Evolutionary conservation across 2,113 vertebrate species (phyloP).

Genomic region (Equus quagga): DNA sequence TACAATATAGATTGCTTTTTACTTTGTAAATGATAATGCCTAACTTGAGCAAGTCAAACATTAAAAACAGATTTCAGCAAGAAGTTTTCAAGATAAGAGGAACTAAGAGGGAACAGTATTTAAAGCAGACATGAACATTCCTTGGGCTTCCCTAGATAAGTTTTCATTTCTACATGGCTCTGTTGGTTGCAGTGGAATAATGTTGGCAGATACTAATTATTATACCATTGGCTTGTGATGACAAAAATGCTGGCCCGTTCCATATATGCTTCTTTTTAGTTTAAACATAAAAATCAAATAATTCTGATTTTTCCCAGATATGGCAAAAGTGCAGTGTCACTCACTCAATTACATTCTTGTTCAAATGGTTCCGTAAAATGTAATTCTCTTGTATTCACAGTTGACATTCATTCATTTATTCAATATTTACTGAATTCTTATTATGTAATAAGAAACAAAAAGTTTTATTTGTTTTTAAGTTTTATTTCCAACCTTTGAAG

Average conservation of each 20-base stretch:
- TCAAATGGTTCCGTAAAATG: slow-evolving; percentile 27
- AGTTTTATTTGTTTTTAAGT: slow-evolving; percentile 14
- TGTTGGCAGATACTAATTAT: slow-evolving; percentile 82
- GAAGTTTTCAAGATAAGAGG: slow-evolving; percentile 82
- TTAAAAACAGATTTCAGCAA: slow-evolving; percentile 81
- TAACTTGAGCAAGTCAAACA: slow-evolving; percentile 82
- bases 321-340: slow-evolving; percentile 68
- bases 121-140: slow-evolving; percentile 73
- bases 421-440: neutral
- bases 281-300: slow-evolving; percentile 80
- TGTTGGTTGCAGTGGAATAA: slow-evolving; percentile 65
- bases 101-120: slow-evolving; percentile 74
- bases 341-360: slow-evolving; percentile 54
- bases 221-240: slow-evolving; percentile 73
- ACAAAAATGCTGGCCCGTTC: slow-evolving; percentile 71
- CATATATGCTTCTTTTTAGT: slow-evolving; percentile 76
- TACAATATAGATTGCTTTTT: slow-evolving; percentile 46
- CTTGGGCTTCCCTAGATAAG: slow-evolving; percentile 81
- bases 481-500: slow-evolving; percentile 12
- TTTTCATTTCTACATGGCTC: slow-evolving; percentile 72
- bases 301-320: slow-evolving; percentile 75
- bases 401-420: slow-evolving; percentile 44
- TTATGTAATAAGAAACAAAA: slow-evolving; percentile 13
- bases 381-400: slow-evolving; percentile 13
- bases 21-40: slow-evolving; percentile 73